phyloP scores from a whole-genome alignment of 2,113 vertebrate genomes.

The Peucedramus taeniatus region DNA sequence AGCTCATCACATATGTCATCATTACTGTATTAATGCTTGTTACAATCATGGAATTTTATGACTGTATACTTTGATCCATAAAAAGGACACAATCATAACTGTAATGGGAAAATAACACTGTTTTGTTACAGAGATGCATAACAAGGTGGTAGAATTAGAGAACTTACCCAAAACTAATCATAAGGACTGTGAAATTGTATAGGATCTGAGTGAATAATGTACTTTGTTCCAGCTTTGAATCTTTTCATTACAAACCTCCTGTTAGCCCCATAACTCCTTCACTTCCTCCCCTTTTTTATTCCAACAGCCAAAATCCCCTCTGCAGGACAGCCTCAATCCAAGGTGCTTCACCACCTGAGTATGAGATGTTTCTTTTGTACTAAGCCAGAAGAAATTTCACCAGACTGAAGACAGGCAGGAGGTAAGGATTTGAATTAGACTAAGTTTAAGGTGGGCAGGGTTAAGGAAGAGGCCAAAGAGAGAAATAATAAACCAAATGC shows the following conservation, averaged over 20 bases:
- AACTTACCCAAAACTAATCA: not conserved
- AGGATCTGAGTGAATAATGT: not conserved
- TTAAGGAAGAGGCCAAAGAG: not conserved
- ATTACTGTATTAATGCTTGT: not conserved
- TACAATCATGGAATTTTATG: not conserved
- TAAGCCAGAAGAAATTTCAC: not conserved
- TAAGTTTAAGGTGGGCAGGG: not conserved
- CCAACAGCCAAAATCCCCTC: not conserved
- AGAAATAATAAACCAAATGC: constrained; percentile 1
- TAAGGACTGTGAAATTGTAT: not conserved
- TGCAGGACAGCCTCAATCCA: not conserved
- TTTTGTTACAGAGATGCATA: not conserved
- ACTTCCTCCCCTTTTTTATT: not conserved
- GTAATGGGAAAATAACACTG: not conserved
- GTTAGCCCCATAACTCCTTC: not conserved
- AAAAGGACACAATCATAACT: not conserved
- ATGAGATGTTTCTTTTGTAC: not conserved
- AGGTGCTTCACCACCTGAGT: not conserved
- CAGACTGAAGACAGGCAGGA: not conserved
- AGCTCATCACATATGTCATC: not conserved
- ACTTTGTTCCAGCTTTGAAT: not conserved
- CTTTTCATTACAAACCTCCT: not conserved
- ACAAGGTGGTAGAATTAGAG: not conserved
- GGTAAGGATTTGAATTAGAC: not conserved
- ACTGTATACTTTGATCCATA: not conserved